Conservation (phyloP, 2,888 invertebrate species). For the Cantharis nigra region DNA sequence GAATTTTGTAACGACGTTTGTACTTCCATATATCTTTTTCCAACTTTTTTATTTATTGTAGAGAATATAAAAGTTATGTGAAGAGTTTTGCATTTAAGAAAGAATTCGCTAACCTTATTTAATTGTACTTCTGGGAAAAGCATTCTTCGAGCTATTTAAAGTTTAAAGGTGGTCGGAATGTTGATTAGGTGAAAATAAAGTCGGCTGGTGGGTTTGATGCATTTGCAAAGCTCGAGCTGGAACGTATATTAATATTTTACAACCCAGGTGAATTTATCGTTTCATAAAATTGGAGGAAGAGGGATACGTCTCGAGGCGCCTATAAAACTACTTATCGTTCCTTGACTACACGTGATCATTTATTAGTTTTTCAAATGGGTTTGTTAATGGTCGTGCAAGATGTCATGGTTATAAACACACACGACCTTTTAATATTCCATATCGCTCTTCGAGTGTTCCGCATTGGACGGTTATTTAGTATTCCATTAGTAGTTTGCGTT, state of each 20-base stretch:
- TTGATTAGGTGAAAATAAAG: constrained; percentile 51
- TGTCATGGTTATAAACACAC: neutral
- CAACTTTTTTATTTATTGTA: neutral
- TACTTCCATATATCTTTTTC: neutral
- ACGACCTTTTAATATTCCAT: neutral
- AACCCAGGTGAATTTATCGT: constrained; percentile 33
- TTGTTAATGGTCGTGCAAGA: constrained; percentile 3
- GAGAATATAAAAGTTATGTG: neutral
- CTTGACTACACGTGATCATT: constrained; percentile 10
- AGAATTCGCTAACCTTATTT: constrained; percentile 52
- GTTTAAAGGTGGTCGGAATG: constrained; percentile 56
- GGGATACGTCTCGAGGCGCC: constrained; percentile 20
- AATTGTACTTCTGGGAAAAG: constrained; percentile 54
- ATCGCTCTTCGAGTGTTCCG: neutral
- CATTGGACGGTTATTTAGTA: neutral
- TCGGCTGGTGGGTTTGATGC: constrained; percentile 37
- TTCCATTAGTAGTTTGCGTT: neutral
- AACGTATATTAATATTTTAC: constrained; percentile 40
- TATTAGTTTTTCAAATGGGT: constrained; percentile 22
- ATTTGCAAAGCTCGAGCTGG: constrained; percentile 4
- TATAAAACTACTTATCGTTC: constrained; percentile 22
- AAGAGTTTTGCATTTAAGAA: neutral
- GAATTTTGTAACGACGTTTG: neutral
- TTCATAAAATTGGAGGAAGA: constrained; percentile 28
- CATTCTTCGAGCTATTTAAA: constrained; percentile 49